Conservation (phyloP, 2,888 invertebrate species). For the Sepioteuthis lessoniana region DNA sequence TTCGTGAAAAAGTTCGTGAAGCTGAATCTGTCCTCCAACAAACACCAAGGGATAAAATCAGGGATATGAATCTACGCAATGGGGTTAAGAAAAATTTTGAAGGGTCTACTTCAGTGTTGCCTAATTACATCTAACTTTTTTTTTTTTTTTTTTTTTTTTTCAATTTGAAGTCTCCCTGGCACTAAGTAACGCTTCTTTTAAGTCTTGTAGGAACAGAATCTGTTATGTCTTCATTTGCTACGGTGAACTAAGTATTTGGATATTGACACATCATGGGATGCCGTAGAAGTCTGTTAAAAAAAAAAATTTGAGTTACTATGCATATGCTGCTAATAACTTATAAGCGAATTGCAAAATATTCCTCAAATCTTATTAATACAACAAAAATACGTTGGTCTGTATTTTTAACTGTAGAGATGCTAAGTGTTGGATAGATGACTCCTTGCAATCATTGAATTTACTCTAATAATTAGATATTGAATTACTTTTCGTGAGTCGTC, state of each 20-base stretch:
- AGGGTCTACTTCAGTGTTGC: not conserved
- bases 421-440: not conserved
- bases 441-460: not conserved
- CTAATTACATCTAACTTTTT: not conserved
- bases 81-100: not conserved
- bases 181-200: no score
- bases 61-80: not conserved
- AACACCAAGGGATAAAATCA: not conserved
- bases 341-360: no score
- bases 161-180: no score
- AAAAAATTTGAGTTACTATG: not conserved
- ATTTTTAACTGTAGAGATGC: not conserved
- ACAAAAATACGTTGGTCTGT: no score
- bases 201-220: no score
- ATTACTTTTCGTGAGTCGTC: not conserved
- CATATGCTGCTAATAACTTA: not conserved
- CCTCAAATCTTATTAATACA: not conserved
- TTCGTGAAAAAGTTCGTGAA: slow-evolving; percentile 38
- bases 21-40: slow-evolving; percentile 39
- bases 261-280: not conserved
- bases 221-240: no score
- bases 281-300: not conserved
- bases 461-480: not conserved
- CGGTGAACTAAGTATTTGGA: not conserved
- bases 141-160: not conserved